A percentile compares a stretch with the other conserved stretches of the same genome.
phyloP scores from a whole-genome alignment of 1,140 invertebrate genomes.

The Drosophila nikananu region DNA sequence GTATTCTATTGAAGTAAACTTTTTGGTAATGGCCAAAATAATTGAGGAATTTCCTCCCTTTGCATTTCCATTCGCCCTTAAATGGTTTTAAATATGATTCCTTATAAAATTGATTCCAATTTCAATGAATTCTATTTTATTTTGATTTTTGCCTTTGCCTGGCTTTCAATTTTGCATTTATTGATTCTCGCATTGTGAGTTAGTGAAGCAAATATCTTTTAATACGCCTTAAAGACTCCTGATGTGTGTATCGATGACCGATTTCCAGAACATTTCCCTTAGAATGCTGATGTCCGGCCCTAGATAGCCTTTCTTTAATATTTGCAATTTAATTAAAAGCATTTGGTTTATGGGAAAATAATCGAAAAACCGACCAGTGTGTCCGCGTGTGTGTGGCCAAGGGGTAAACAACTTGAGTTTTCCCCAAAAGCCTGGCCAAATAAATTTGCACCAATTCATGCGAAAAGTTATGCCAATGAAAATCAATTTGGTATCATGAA shows the following conservation, averaged over 20 bases:
- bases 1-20: constrained; percentile 4
- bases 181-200: constrained; percentile 18
- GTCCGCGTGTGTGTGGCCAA: constrained; percentile 8
- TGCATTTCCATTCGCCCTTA: background rate
- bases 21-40: constrained; percentile 13
- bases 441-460: constrained; percentile 70
- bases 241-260: background rate
- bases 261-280: constrained; percentile 16
- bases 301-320: constrained; percentile 30
- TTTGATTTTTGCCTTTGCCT: constrained; percentile 32
- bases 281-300: background rate
- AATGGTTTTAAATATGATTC: constrained; percentile 36
- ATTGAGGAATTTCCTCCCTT: constrained; percentile 42
- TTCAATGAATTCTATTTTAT: constrained; percentile 43
- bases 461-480: constrained; percentile 62
- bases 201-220: constrained; percentile 24
- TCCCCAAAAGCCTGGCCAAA: constrained; percentile 36
- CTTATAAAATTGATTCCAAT: constrained; percentile 43
- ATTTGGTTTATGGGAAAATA: constrained; percentile 35
- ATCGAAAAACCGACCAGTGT: constrained; percentile 5
- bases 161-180: constrained; percentile 10
- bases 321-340: constrained; percentile 56
- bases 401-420: constrained; percentile 43
- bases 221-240: constrained; percentile 16
- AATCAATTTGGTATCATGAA: constrained; percentile 63